Percentiles rank a stretch among this genome's conserved stretches.
These are phyloP conservation scores for Streptopelia turtur DNA, from an alignment of 2,797 vertebrate species.

Conservation along the genomic window DNA sequence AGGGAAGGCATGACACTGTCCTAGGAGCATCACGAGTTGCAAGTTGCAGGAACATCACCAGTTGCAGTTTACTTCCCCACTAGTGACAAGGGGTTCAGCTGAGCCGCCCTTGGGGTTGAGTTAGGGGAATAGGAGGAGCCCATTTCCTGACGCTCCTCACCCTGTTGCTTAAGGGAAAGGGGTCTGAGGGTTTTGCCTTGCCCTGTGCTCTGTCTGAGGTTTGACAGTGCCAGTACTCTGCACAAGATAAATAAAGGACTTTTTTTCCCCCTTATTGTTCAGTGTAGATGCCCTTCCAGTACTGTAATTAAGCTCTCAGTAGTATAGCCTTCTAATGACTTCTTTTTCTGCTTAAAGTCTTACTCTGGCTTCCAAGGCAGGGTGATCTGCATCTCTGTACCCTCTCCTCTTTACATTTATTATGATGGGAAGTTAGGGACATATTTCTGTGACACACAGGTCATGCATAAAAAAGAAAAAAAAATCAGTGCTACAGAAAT, in stretches of 20 bases:
- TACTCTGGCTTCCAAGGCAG: neutral
- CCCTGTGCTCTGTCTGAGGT: neutral
- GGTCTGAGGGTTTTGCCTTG: neutral
- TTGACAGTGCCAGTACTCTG: neutral
- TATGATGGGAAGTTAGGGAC: neutral
- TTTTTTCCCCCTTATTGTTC: neutral
- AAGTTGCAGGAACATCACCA: neutral
- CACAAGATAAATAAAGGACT: neutral
- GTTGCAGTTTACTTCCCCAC: conserved; percentile 24
- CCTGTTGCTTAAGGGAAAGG: neutral
- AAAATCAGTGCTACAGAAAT: neutral
- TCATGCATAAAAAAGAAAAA: neutral
- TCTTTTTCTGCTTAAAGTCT: neutral
- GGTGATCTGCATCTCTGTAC: neutral
- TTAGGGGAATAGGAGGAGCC: neutral
- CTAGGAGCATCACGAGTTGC: conserved; percentile 36
- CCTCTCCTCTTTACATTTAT: neutral
- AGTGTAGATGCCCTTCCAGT: neutral
- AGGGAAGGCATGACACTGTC: neutral
- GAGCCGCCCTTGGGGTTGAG: neutral
- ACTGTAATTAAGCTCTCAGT: neutral
- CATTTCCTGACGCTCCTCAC: neutral
- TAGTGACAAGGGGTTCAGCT: neutral
- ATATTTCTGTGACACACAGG: neutral
- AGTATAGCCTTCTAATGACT: neutral